phyloP scores from a whole-genome alignment of 1,140 invertebrate species.

The Lerema accius region DNA sequence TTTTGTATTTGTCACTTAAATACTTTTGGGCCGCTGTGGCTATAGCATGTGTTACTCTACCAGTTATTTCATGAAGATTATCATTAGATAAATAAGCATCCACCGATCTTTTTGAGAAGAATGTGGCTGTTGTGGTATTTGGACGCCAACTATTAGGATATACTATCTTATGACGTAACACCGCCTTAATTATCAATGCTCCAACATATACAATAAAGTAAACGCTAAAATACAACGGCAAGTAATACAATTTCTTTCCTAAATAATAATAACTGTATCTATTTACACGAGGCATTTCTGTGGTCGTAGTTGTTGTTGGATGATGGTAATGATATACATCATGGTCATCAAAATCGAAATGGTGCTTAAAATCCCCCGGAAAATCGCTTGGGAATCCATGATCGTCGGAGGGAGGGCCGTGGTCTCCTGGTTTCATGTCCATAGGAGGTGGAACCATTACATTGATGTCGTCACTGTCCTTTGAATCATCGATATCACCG shows the following conservation, averaged over 20 bases:
- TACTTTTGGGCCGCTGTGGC: slow-evolving; percentile 69
- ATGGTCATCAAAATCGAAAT: slow-evolving; percentile 78
- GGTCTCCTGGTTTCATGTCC: slow-evolving; percentile 49
- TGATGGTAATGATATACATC: slow-evolving; percentile 62
- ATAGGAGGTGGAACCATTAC: slow-evolving; percentile 57
- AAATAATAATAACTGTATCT: slow-evolving; percentile 92
- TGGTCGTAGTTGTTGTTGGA: slow-evolving; percentile 81
- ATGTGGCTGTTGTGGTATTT: slow-evolving; percentile 62
- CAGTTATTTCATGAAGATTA: slow-evolving; percentile 67
- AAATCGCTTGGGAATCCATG: slow-evolving; percentile 74
- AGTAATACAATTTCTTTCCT: slow-evolving; percentile 91
- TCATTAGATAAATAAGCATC: slow-evolving; percentile 66
- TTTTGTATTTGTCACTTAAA: slow-evolving; percentile 53
- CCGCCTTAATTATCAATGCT: slow-evolving; percentile 89
- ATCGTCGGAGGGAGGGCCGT: slow-evolving; percentile 55
- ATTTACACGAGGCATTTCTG: slow-evolving; percentile 87
- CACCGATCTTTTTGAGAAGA: slow-evolving; percentile 72
- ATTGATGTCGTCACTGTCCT: slow-evolving; percentile 55
- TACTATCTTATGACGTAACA: slow-evolving; percentile 88
- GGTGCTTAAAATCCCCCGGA: slow-evolving; percentile 77
- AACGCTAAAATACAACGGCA: slow-evolving; percentile 92
- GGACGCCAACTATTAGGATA: slow-evolving; percentile 79
- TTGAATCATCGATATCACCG: slow-evolving; percentile 39
- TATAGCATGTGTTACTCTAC: slow-evolving; percentile 68
- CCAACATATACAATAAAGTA: slow-evolving; percentile 92